These are phyloP conservation scores for Allacma fusca DNA, from an alignment of 2,888 invertebrate species.

Conservation along the genomic window DNA sequence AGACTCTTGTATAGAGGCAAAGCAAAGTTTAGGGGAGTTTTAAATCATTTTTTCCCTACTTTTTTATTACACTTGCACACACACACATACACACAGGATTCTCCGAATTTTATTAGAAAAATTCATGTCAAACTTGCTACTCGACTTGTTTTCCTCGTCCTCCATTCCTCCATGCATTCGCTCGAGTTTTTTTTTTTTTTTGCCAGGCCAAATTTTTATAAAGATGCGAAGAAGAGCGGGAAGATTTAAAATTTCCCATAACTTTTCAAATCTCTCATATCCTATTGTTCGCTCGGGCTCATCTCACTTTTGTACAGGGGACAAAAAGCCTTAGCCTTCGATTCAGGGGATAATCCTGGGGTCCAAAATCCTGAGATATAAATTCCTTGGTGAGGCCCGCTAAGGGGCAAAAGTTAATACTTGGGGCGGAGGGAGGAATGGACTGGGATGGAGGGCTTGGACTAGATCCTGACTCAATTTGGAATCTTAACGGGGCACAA, in stretches of 20 bases:
- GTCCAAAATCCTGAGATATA: no score
- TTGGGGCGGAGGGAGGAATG: no score
- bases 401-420: no score
- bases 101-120: conserved; percentile 12
- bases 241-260: not conserved
- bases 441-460: no score
- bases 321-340: no score
- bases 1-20: not conserved
- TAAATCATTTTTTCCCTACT: conserved; percentile 22
- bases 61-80: conserved; percentile 6
- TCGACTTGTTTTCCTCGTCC: not conserved
- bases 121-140: conserved; percentile 11
- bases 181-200: not conserved
- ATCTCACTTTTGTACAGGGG: no score
- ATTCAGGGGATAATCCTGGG: no score
- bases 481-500: no score
- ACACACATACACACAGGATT: not conserved
- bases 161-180: not conserved
- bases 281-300: not conserved
- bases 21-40: not conserved
- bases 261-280: conserved; percentile 1
- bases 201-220: not conserved
- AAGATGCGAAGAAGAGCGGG: no score
- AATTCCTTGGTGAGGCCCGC: no score
- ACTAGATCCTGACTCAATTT: no score